These are phyloP conservation scores for Clivina fossor DNA, from an alignment of 2,888 invertebrate species.

Conservation along the genomic window DNA sequence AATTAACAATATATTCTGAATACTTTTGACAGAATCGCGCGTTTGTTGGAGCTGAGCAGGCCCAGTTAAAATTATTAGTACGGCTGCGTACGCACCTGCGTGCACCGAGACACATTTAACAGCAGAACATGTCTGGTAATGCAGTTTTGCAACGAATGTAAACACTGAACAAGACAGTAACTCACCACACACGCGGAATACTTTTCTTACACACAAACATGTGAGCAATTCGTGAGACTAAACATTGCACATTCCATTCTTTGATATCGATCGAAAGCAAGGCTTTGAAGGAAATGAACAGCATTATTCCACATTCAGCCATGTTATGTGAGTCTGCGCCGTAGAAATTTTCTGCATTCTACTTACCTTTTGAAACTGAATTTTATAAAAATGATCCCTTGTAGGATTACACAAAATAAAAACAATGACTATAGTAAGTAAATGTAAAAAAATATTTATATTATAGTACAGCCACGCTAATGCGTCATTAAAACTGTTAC, in stretches of 20 bases:
- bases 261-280: conserved; percentile 64
- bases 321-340: conserved; percentile 74
- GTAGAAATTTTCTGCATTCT: conserved; percentile 38
- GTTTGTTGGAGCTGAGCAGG: conserved; percentile 68
- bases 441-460: conserved; percentile 1
- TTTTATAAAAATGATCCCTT: conserved; percentile 4
- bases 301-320: conserved; percentile 61
- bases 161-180: conserved; percentile 45
- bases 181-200: conserved; percentile 24
- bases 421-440: conserved; percentile 7
- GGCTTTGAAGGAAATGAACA: conserved; percentile 55
- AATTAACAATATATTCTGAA: conserved; percentile 31
- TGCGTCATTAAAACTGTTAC: conserved; percentile 25
- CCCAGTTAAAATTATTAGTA: conserved; percentile 85
- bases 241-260: conserved; percentile 53
- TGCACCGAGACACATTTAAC: conserved; percentile 60
- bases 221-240: conserved; percentile 47
- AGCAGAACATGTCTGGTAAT: conserved; percentile 53
- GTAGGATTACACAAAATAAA: conserved; percentile 10
- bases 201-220: conserved; percentile 47
- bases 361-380: conserved; percentile 22
- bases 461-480: conserved; percentile 11
- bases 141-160: conserved; percentile 48
- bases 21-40: conserved; percentile 50
- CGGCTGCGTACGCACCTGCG: conserved; percentile 98